These are phyloP conservation scores for Tetranychus piercei DNA, from an alignment of 2,888 invertebrate genomes.

Conservation along the genomic window DNA sequence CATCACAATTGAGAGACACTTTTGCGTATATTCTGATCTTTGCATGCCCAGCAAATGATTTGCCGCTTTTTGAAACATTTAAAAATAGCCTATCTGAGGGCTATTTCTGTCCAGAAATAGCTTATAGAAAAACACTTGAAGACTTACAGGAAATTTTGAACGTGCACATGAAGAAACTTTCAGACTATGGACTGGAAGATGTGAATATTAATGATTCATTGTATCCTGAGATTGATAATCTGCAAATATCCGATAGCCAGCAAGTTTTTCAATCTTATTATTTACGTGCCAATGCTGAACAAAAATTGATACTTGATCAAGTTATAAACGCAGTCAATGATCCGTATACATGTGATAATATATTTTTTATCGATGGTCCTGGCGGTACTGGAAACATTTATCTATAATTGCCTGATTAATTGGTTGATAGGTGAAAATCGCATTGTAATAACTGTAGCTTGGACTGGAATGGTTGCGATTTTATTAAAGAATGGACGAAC, in stretches of 20 bases:
- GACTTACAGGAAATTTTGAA: not conserved
- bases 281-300: not conserved
- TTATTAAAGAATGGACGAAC: slow-evolving; percentile 22
- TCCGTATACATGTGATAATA: not conserved
- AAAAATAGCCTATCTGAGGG: slow-evolving; percentile 18
- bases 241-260: not conserved
- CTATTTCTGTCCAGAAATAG: not conserved
- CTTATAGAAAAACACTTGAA: not conserved
- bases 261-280: too few relatives aligned
- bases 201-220: not conserved
- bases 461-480: slow-evolving; percentile 30
- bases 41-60: slow-evolving; percentile 22
- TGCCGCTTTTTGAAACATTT: slow-evolving; percentile 20
- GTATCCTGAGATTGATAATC: not conserved
- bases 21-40: slow-evolving; percentile 23
- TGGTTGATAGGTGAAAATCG: slow-evolving; percentile 21
- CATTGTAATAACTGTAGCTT: slow-evolving; percentile 26
- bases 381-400: slow-evolving; percentile 34
- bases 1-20: slow-evolving; percentile 25
- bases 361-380: slow-evolving; percentile 32
- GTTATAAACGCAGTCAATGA: not conserved
- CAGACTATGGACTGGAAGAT: not conserved
- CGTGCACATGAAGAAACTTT: not conserved
- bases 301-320: not conserved
- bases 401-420: slow-evolving; percentile 28